A percentile compares a stretch with the other conserved stretches of the same genome.
These are phyloP conservation scores for Pammene aurita DNA, from an alignment of 2,888 invertebrate species.

Conservation along the genomic window DNA sequence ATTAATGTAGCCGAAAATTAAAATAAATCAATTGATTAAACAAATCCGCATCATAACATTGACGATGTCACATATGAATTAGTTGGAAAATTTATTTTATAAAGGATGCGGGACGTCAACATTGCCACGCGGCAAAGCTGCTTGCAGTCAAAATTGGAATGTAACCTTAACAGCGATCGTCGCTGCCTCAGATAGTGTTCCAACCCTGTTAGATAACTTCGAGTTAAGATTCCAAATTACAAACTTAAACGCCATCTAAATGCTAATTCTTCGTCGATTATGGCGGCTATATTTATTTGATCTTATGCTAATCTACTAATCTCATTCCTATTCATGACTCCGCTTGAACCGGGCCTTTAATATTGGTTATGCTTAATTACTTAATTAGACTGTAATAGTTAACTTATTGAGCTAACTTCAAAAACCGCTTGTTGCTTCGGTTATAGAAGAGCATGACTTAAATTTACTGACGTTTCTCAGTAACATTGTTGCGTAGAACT, in stretches of 20 bases:
- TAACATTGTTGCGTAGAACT: too few species aligned
- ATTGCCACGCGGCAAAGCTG: too few species aligned
- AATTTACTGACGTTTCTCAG: too few species aligned
- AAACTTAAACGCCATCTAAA: constrained; percentile 28
- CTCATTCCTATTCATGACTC: constrained; percentile 51
- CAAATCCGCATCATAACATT: too few species aligned
- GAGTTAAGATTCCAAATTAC: constrained; percentile 30
- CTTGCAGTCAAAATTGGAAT: too few species aligned
- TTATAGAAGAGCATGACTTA: too few species aligned
- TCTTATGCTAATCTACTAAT: constrained; percentile 47
- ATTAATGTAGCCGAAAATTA: too few species aligned
- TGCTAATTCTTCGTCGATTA: constrained; percentile 34
- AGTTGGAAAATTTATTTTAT: neutral
- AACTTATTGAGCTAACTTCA: neutral
- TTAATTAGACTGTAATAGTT: constrained; percentile 23
- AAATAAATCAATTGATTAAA: too few species aligned
- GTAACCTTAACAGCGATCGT: too few species aligned
- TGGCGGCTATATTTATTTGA: constrained; percentile 43
- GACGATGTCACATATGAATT: neutral
- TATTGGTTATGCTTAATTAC: too few species aligned
- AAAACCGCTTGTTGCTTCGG: neutral
- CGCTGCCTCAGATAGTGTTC: constrained; percentile 8
- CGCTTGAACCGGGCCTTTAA: constrained; percentile 1
- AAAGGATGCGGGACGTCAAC: too few species aligned
- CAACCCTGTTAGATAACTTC: constrained; percentile 8